Evolutionary conservation across 2,797 vertebrate species (phyloP).

Genomic region (Clarias platycephalus): DNA sequence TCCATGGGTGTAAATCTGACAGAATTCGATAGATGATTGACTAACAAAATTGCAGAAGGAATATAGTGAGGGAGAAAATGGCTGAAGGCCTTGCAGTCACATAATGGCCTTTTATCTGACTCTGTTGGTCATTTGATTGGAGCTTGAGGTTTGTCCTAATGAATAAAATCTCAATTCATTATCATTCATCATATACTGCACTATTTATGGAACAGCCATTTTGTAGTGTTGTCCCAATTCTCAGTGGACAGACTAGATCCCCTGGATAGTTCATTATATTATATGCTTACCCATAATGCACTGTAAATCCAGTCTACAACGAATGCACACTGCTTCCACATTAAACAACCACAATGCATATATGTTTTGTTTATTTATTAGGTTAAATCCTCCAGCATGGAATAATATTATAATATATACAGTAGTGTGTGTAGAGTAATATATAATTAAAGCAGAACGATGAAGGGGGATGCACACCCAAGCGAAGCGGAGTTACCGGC

Average conservation of each 20-base stretch:
- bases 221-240: neutral
- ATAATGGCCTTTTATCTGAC: neutral
- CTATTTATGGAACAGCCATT: neutral
- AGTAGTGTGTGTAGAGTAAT: no score
- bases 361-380: neutral
- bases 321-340: neutral
- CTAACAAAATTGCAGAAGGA: conserved; percentile 20
- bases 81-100: neutral
- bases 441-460: no score
- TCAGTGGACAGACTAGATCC: neutral
- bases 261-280: neutral
- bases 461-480: neutral
- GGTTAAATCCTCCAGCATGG: neutral
- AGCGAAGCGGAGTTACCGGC: neutral
- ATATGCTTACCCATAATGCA: neutral
- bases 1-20: conserved; percentile 1
- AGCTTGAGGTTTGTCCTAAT: neutral
- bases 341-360: neutral
- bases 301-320: no score
- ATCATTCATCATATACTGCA: neutral
- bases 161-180: neutral
- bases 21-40: conserved; percentile 20
- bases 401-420: neutral
- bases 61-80: neutral
- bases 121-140: neutral